Base-by-base conservation (phyloP, 2,113 vertebrate genomes). In the Polypterus senegalus region DNA sequence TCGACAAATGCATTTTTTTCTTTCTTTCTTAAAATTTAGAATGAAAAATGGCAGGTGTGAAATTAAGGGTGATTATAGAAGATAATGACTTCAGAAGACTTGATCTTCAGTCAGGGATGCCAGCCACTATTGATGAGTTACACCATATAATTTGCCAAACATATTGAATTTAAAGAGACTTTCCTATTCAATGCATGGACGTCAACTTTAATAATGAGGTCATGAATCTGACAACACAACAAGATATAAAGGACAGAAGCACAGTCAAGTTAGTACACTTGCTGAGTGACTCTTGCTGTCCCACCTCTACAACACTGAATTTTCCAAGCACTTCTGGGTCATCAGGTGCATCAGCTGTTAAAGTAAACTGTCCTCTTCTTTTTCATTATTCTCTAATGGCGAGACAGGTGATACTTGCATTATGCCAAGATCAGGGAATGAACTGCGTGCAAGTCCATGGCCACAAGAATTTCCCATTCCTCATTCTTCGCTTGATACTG, bases 401-500 rank as follows among this genome's bases (percentile, higher is more conserved):
- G 59, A 27, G 27, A 27, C 27, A 27, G 27, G 27, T 27, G 27
- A 27, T 27, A 27, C 62, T 54, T 46, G 58, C 43, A 59, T 67
- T 63, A 46, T 63, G 48, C 57, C 61, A 56, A 10, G 44, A 54
- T 63, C 51, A 60, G 65, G 63, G n/a, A 63, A 46, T 63, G 61
- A 59, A 4, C 62, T 67, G 61, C 60, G 62, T 60, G 49, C 65
- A 53, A 11, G 44, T 52, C 6, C 65, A 66, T 66, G 60, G 65
- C 65, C 55, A 62, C 5, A 6, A 11, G 11, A 56, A 49, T 61
- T 67, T 52, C 52, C 57, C 51, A 57, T 67, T 56, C 58, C 62
- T 64, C 58, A 10, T 5, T 67, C 60, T 60, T 10, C 62, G 48
- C 64, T 60, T 45, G 53, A 64, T 56, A 59, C 57, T 48, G 61